Base-by-base conservation (phyloP, 1,140 invertebrate species). In the Euwallacea similis region DNA sequence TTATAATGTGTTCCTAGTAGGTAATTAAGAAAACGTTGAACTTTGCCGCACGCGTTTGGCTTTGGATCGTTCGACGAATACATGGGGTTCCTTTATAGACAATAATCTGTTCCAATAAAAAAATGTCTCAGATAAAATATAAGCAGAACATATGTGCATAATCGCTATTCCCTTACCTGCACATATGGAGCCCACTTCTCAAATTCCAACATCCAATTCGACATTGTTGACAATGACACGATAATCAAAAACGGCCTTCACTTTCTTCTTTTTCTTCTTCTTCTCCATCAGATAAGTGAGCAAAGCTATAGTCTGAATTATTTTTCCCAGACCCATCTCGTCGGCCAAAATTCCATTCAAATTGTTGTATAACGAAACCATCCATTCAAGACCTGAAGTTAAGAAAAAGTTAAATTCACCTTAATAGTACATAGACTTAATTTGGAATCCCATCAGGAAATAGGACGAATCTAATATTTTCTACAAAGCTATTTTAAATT, bases 151-250 rank as follows among this genome's bases (percentile, higher is more conserved):
- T 33, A 2, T 33, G 21, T 2, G 4, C 1, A 33, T 33, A 2
- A 2, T 33, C 21, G 4, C 21, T 33, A 33, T 33, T 33, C 4
- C 21, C 46, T 50, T 66, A 82, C 99, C 99, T 0, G 97, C 98
- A 99, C 97, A 59, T 93, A 93, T 2, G 98, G 98, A 83, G 97
- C 99, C 97, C 98, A 99, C 83, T 99, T 99, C 83, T 99, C 99
- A 77, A 98, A 96, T 83, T 99, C 98, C 93, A 99, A 97, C 85
- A 99, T 97, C 98, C 98, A 99, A 85, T 99, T 99, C 42, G 99
- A 87, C 92, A 99, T 97, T n/a, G 99, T 97, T 78, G 96, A 98
- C 9, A 98, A 99, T 58, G 98, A 98, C 68, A 99, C 98, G 74
- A 99, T 94, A 76, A 99, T 97, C 9, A 99, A 85, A 88, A 99